Conservation (phyloP, 2,113 vertebrate genomes). For the Caranx melampygus region DNA sequence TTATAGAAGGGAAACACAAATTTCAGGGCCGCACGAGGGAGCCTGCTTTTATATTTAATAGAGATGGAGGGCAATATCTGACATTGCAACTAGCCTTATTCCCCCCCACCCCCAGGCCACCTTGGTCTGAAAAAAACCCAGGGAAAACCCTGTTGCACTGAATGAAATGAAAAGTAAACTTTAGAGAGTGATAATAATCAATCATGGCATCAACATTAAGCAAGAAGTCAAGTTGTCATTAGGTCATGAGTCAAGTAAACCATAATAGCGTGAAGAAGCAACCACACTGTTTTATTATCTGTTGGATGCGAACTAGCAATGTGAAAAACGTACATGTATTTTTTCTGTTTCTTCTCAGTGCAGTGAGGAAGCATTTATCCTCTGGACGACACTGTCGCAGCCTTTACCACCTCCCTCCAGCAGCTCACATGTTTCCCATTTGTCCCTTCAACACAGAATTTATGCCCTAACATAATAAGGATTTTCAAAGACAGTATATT, state of each 20-base stretch:
- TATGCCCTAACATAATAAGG: constrained; percentile 21
- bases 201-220: constrained; percentile 43
- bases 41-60: too few relatives aligned
- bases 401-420: constrained; percentile 7
- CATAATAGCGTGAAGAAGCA: constrained; percentile 20
- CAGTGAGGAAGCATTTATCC: background rate
- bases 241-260: constrained; percentile 4
- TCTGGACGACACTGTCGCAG: background rate
- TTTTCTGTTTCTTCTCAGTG: background rate
- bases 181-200: constrained; percentile 48
- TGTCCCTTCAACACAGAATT: constrained; percentile 25
- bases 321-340: background rate
- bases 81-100: too few relatives aligned
- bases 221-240: constrained; percentile 20
- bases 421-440: constrained; percentile 47
- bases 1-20: too few relatives aligned
- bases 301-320: background rate
- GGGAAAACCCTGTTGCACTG: constrained; percentile 8
- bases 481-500: constrained; percentile 29
- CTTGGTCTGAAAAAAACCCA: too few relatives aligned
- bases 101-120: too few relatives aligned
- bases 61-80: too few relatives aligned
- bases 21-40: too few relatives aligned
- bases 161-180: constrained; percentile 12
- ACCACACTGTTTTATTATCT: background rate